Evolutionary conservation across 2,888 invertebrate genomes (phyloP), one percentile per base, ranked within the genome.

Genomic region (Xestia xanthographa): DNA sequence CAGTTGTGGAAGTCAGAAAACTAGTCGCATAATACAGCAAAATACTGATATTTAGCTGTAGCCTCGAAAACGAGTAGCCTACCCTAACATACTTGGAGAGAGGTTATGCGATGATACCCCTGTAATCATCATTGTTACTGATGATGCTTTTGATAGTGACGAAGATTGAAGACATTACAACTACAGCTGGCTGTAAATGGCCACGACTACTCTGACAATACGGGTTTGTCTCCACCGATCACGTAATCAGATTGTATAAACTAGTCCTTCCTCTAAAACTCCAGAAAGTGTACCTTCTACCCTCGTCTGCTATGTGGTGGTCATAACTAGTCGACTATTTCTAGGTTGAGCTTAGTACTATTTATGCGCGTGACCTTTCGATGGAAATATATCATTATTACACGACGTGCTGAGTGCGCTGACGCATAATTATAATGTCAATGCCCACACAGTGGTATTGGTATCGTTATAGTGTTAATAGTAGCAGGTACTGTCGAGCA

Each of bases 381-480:
- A 34, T 82, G 34, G 71, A 72, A 82, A 77, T 77, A 85, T 66
- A 85, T 85, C 82, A 85, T 82, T 77, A 82, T 68, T 58, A 72
- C 38, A 50, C 68, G 81, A 56, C 60, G 67, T 17, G 50, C 68
- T 81, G 60, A 71, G 41, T 68, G 62, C 62, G 70, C 71, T 85
- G 82, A 85, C 73, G 73, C 85, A 85, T 85, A 62, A 69, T 58
- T 56, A 60, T 67, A 75, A 53, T 69, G 12, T 14, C 45, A 43
- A n/a, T 69, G 22, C 38, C 22, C 60, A 69, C 65, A 58, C 22
- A 60, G 5, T 12, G 11, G 11, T 67, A 67, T 14, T 17, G 34
- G 66, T 75, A 75, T 66, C 38, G 5, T 22, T 26, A 41, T 17
- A 14, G 29, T 4, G 14, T n/a, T 50, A 50, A 43, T 53, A 72